These are phyloP conservation scores for Alitta virens DNA, from an alignment of 2,888 invertebrate species.

Conservation along the genomic window DNA sequence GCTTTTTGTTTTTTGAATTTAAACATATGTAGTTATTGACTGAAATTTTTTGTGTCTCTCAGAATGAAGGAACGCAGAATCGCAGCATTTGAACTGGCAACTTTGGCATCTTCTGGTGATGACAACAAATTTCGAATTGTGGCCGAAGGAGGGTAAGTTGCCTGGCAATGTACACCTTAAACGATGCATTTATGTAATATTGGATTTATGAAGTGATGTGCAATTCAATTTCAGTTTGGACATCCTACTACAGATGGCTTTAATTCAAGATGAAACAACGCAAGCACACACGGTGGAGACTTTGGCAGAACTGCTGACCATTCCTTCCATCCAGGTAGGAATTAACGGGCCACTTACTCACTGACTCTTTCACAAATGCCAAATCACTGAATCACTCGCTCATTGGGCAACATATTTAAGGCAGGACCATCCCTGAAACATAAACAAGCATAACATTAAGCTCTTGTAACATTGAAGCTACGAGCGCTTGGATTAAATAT, in stretches of 20 bases:
- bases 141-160: constrained; percentile 53
- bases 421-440: no score
- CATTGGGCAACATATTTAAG: no score
- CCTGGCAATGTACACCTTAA: no score
- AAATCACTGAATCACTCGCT: no score
- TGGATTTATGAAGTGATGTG: no score
- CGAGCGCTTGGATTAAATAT: no score
- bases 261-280: constrained; percentile 44
- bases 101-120: constrained; percentile 50
- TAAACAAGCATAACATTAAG: no score
- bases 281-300: constrained; percentile 53
- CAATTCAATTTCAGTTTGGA: constrained; percentile 34
- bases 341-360: no score
- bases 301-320: constrained; percentile 48
- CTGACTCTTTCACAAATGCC: no score
- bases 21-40: not conserved
- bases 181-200: no score
- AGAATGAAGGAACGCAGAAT: constrained; percentile 44
- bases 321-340: constrained; percentile 51
- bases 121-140: constrained; percentile 54
- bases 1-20: not conserved
- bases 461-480: no score
- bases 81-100: constrained; percentile 52
- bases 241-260: constrained; percentile 41
- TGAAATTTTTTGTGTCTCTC: no score